phyloP scores from a whole-genome alignment of 2,888 invertebrate genomes.

The Ectemnius lituratus region DNA sequence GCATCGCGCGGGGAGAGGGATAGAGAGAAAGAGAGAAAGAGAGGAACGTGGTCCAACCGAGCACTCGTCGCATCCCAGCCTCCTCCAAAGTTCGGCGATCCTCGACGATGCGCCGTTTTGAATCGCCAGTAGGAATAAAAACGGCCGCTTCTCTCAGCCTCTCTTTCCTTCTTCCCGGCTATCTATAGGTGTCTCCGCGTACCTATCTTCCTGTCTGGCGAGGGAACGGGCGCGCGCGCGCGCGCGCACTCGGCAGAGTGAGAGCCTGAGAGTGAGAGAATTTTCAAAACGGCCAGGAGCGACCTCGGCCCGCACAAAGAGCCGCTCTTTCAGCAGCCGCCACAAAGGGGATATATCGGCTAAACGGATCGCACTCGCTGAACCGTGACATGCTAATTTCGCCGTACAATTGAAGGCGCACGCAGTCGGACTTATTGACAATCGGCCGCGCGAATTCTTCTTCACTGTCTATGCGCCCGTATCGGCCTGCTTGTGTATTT shows the following conservation, averaged over 20 bases:
- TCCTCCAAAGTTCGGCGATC: conserved; percentile 55
- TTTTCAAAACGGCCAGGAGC: conserved; percentile 5
- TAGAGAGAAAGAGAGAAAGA: conserved; percentile 49
- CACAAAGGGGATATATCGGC: conserved; percentile 7
- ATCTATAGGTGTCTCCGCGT: too few species aligned
- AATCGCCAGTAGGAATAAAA: conserved; percentile 28
- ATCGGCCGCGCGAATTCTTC: neutral
- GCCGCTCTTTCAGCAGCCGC: conserved; percentile 1
- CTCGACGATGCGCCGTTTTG: conserved; percentile 33
- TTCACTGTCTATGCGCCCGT: too few species aligned
- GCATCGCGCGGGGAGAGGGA: conserved; percentile 27
- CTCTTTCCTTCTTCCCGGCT: conserved; percentile 57
- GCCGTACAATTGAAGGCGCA: neutral
- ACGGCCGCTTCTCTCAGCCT: conserved; percentile 65
- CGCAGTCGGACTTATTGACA: conserved; percentile 1
- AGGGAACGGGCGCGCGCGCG: too few species aligned
- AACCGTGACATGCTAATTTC: conserved; percentile 9
- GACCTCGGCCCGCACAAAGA: conserved; percentile 4
- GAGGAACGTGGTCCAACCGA: neutral
- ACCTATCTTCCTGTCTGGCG: too few species aligned
- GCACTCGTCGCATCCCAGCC: conserved; percentile 26
- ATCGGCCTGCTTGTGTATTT: too few species aligned
- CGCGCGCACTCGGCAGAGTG: too few species aligned
- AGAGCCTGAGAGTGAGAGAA: neutral
- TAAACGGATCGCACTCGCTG: conserved; percentile 4